phyloP scores from a whole-genome alignment of 2,113 vertebrate genomes.

The Triplophysa dalaica region DNA sequence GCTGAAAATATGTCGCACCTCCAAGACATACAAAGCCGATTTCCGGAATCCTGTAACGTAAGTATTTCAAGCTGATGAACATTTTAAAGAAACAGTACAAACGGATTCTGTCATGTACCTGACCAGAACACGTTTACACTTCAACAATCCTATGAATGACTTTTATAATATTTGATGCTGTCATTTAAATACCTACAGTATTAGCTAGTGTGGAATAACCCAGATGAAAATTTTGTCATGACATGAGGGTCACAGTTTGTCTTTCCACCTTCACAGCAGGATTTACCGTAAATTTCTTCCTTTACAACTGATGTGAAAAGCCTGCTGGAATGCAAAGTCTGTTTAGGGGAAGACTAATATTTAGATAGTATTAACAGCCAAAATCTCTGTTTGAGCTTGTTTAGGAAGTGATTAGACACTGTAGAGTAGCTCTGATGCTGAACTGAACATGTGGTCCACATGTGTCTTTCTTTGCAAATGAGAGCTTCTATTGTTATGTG shows the following conservation, averaged over 20 bases:
- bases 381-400: conserved; percentile 33
- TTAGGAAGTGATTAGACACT: conserved; percentile 55
- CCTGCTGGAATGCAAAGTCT: conserved; percentile 15
- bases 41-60: neutral
- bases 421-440: conserved; percentile 42
- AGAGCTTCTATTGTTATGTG: conserved; percentile 22
- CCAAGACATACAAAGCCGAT: neutral
- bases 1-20: neutral
- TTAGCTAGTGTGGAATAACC: too few species aligned
- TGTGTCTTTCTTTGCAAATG: conserved; percentile 52
- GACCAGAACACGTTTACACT: too few species aligned
- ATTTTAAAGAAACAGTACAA: too few species aligned
- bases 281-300: conserved; percentile 5
- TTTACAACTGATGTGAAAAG: conserved; percentile 19
- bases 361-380: conserved; percentile 43
- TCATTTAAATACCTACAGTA: too few species aligned
- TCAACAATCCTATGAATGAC: too few species aligned
- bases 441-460: conserved; percentile 60
- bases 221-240: neutral
- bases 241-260: neutral
- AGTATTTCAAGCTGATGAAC: too few species aligned
- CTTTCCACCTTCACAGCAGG: neutral
- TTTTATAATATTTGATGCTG: too few species aligned
- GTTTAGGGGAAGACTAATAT: conserved; percentile 48
- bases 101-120: too few species aligned